Base-by-base conservation (phyloP, 1,140 invertebrate species). In the Antheraea pernyi region DNA sequence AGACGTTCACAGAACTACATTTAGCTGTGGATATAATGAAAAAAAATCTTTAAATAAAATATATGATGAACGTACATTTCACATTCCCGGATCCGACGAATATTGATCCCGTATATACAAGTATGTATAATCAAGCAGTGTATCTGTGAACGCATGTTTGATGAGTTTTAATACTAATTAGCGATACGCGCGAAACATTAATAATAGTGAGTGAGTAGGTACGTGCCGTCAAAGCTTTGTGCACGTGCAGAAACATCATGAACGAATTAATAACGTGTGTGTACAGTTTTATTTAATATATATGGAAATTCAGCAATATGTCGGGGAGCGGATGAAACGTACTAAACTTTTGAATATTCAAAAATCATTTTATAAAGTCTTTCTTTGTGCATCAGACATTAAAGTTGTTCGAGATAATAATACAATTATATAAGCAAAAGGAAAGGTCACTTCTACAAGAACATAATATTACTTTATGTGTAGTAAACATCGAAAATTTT, bases 181-280 rank as follows among this genome's bases (percentile, higher is more conserved):
- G 76, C 77, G 46, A 72, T 68, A 61, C 72, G 75, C 75, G 77
- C 75, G 81, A 81, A 82, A 82, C 75, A 81, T 78, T 83, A 82
- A 86, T 84, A 77, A 82, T 68, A 67, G 39, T 42, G 39, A 42
- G 8, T n/a, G n/a, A n/a, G n/a, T n/a, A n/a, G n/a, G n/a, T 42
- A 11, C 39, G 46, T 64, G 70, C 78, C 77, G 75, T 79, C 82
- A 83, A 84, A 82, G 81, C 84, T 81, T 84, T 84, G 81, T 73
- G 79, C 77, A 81, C 86, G 86, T 85, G 85, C 81, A 78, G 79
- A 83, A 78, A 70, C 84, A 80, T 86, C 81, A 83, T 76, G 81
- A 2, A 53, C 74, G 75, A 75, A 60, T 75, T 79, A 73, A 67
- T 73, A 69, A 71, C 72, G 39, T 42, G 39, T 42, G 11, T 42